Base-by-base conservation (phyloP, 2,113 vertebrate genomes). In the Aepyceros melampus region DNA sequence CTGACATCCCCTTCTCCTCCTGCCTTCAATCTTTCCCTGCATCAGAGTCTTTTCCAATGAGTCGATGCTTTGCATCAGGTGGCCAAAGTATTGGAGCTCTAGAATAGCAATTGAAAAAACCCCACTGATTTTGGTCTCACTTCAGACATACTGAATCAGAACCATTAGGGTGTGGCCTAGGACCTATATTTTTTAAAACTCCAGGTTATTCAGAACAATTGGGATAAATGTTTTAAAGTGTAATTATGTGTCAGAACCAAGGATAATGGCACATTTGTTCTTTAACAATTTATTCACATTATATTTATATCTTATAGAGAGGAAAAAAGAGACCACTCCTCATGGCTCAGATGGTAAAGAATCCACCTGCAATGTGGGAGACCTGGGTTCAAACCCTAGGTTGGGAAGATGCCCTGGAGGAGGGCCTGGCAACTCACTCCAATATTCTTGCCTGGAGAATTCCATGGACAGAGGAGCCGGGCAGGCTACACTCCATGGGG, bases 21-120 rank as follows among this genome's bases (percentile, higher is more conserved):
- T 74, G 67, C 67, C 67, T 74, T 74, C 19, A 6, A 3, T 23
- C 19, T 40, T 74, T 74, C 67, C n/a, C 67, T 40, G 21, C n/a
- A 40, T 40, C 67, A 40, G 67, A 71, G 67, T 71, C 67, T 71
- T 74, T 74, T 74, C n/a, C 67, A 40, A 40, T 74, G n/a, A 74
- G n/a, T 40, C 0, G 2, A 40, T 0, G 0, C n/a, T 74, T 74
- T 2, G 1, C 21, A 40, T 74, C 67, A 74, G 19, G n/a, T 74
- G 67, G 67, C 19, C 67, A 23, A 40, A 74, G n/a, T 36, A 36
- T 71, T 36, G 19, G 67, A 74, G 67, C 67, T 74, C 10, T 40
- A 74, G n/a, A 23, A 78, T n/a, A 56, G 16, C 4, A 40, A 31
- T 55, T 23, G 76, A 11, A 58, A 78, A 78, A 74, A 74, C 12